Conservation (phyloP, 2,888 invertebrate species). For the Noctua pronuba region DNA sequence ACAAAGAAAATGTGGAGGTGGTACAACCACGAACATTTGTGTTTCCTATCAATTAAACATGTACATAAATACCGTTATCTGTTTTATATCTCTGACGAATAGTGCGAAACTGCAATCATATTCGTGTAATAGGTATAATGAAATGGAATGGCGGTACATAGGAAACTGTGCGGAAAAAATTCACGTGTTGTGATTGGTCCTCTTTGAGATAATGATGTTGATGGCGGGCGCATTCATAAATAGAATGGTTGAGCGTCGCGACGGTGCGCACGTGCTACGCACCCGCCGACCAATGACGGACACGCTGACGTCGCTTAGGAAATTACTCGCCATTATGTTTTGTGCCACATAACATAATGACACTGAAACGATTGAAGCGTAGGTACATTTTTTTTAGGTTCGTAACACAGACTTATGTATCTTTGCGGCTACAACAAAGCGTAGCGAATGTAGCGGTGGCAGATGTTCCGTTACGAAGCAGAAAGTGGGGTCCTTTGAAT, state of each 20-base stretch:
- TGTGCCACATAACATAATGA: conserved; percentile 12
- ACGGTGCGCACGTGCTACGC: conserved; percentile 57
- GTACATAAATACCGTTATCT: conserved; percentile 54
- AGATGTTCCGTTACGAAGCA: background rate
- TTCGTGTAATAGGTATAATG: conserved; percentile 56
- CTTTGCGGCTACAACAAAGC: background rate
- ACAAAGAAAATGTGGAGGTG: conserved; percentile 37
- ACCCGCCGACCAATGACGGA: conserved; percentile 68
- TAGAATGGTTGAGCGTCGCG: conserved; percentile 66
- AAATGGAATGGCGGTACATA: conserved; percentile 49
- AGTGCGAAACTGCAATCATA: conserved; percentile 45
- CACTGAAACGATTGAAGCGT: conserved; percentile 28
- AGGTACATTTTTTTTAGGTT: conserved; percentile 8
- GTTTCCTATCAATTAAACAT: conserved; percentile 58
- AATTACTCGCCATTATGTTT: conserved; percentile 50
- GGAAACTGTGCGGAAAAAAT: conserved; percentile 51
- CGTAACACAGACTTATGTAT: background rate
- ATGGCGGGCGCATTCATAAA: conserved; percentile 63
- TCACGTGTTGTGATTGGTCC: conserved; percentile 70
- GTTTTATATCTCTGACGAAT: conserved; percentile 66
- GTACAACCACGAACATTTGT: conserved; percentile 39
- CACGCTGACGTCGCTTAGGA: conserved; percentile 53
- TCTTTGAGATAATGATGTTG: conserved; percentile 68
- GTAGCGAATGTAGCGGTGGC: background rate
- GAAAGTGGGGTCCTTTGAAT: background rate